A percentile compares a stretch with the other conserved stretches of the same genome.
Evolutionary conservation across 2,797 vertebrate species (phyloP).

Genomic region (Phrynocephalus forsythii): DNA sequence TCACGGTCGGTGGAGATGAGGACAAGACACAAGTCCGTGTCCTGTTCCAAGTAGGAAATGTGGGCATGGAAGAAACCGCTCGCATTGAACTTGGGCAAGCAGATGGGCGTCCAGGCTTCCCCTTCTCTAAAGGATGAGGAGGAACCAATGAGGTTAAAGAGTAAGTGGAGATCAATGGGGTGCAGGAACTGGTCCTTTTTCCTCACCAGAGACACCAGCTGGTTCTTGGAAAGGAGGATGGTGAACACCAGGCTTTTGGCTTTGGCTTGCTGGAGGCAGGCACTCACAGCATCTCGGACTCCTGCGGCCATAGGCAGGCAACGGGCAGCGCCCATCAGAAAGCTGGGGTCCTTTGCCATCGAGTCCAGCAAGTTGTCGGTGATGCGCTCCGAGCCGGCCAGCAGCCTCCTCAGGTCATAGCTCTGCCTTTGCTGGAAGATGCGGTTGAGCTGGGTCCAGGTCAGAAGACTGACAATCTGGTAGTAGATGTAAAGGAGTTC

Average conservation of each 20-base stretch:
- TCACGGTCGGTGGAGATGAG: slow-evolving; percentile 94
- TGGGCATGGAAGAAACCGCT: slow-evolving; percentile 97
- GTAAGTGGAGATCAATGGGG: slow-evolving; percentile 95
- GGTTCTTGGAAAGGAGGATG: slow-evolving; percentile 90
- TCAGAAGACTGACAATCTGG: slow-evolving; percentile 96
- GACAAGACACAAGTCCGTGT: slow-evolving; percentile 91
- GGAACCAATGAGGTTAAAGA: slow-evolving; percentile 95
- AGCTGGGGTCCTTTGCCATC: slow-evolving; percentile 91
- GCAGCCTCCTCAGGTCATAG: slow-evolving; percentile 93
- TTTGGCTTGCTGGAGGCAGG: slow-evolving; percentile 91
- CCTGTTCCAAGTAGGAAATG: slow-evolving; percentile 94
- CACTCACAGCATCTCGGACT: slow-evolving; percentile 85
- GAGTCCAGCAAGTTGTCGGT: slow-evolving; percentile 91
- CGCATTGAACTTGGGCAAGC: slow-evolving; percentile 95
- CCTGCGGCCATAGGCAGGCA: slow-evolving; percentile 88
- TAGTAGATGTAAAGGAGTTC: slow-evolving; percentile 98
- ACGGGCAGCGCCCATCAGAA: slow-evolving; percentile 92
- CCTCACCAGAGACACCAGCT: slow-evolving; percentile 91
- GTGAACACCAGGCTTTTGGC: slow-evolving; percentile 94
- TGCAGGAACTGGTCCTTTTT: slow-evolving; percentile 96
- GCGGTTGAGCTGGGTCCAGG: slow-evolving; percentile 93
- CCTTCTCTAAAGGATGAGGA: slow-evolving; percentile 95
- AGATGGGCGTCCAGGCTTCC: slow-evolving; percentile 97
- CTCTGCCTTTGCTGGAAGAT: slow-evolving; percentile 97
- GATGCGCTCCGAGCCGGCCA: slow-evolving; percentile 94